A percentile compares a stretch with the other conserved stretches of the same genome.
These are phyloP conservation scores for Pedicia rivosa DNA, from an alignment of 2,888 invertebrate genomes.

Conservation along the genomic window DNA sequence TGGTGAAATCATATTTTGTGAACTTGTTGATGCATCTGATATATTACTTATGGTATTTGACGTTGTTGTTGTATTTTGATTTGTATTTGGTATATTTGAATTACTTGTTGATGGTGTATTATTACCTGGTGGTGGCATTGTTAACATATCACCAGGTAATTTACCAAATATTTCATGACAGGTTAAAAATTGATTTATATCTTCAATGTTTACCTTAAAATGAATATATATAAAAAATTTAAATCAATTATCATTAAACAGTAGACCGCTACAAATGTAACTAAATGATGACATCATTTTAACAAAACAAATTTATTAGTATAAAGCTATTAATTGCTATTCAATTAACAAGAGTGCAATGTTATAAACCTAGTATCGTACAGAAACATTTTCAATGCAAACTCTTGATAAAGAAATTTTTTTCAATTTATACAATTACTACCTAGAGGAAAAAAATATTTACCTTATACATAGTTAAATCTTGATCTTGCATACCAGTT, in stretches of 20 bases:
- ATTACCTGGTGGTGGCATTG: slow-evolving; percentile 35
- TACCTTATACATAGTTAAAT: slow-evolving; percentile 20
- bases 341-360: too few relatives aligned
- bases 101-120: slow-evolving; percentile 17
- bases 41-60: slow-evolving; percentile 11
- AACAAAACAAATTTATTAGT: too few relatives aligned
- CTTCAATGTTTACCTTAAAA: slow-evolving; percentile 50
- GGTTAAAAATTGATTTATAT: slow-evolving; percentile 65
- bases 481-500: slow-evolving; percentile 33
- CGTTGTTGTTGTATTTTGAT: slow-evolving; percentile 11
- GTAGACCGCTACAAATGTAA: too few relatives aligned
- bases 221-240: too few relatives aligned
- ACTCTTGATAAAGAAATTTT: too few relatives aligned
- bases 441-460: too few relatives aligned
- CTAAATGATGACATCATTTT: too few relatives aligned
- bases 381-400: too few relatives aligned
- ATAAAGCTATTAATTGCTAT: too few relatives aligned
- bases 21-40: slow-evolving; percentile 14
- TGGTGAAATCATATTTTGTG: slow-evolving; percentile 8
- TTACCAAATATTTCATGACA: slow-evolving; percentile 77
- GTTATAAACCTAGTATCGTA: too few relatives aligned
- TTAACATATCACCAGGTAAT: slow-evolving; percentile 32
- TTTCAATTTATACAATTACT: too few relatives aligned
- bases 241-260: too few relatives aligned
- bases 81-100: slow-evolving; percentile 18